Base-by-base conservation (phyloP, 2,113 vertebrate genomes). In the Sapajus apella region DNA sequence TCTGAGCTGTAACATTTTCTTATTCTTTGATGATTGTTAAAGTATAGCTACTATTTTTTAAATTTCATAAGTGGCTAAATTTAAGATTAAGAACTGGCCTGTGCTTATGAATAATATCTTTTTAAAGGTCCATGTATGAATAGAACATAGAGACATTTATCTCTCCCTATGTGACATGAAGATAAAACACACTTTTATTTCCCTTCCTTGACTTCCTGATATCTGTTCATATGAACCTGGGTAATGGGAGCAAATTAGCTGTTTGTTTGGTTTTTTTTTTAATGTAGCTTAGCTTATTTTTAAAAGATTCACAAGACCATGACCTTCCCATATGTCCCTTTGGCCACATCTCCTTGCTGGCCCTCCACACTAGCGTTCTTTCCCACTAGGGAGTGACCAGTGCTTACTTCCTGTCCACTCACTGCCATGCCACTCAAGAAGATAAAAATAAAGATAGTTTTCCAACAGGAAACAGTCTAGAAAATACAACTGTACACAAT, bases 321-420 rank as follows among this genome's bases (percentile, higher is more conserved):
- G 35, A 45, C 5, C 16, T 45, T 40, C 5, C 2, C 13, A 1
- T 8, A 11, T 79, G 13, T 52, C 37, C 64, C 61, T 80, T 80
- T 79, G 43, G 25, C 27, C 30, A 0, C 8, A 3, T n/a, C 30
- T 27, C 27, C 14, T 32, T 2, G 1, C 9, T 43, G 9, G 37
- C 8, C 7, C 1, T 66, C 10, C 32, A 3, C 7, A 4, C 0
- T 20, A 4, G 17, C 43, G 13, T 79, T 18, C 52, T 66, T 55
- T 91, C 52, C 13, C 43, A 1, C 2, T 37, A 56, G 1, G 3
- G 37, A 6, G 1, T 12, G 9, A 18, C 12, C 40, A 86, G 1
- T 8, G 1, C 4, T 13, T 43, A 37, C 35, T 45, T 52, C 58
- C 2, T 93, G 10, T 56, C 4, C 32, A 58, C 32, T 92, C 85